These are phyloP conservation scores for Diarsia mendica DNA, from an alignment of 2,888 invertebrate species.

Conservation along the genomic window DNA sequence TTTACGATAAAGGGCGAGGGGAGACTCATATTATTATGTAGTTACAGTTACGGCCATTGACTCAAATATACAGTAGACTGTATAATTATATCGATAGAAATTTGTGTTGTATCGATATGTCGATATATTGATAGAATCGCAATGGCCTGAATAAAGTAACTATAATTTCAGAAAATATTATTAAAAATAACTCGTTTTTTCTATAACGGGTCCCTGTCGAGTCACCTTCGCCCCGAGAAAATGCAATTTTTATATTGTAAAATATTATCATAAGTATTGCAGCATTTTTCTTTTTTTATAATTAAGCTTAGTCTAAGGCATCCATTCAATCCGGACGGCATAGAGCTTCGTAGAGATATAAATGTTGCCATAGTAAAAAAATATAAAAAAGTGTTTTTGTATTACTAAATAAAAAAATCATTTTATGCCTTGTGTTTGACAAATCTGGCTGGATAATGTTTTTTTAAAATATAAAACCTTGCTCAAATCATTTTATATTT, in stretches of 20 bases:
- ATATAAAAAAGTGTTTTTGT: constrained; percentile 76
- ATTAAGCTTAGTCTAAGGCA: constrained; percentile 83
- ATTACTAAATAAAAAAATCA: constrained; percentile 55
- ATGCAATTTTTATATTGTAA: constrained; percentile 77
- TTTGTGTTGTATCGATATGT: constrained; percentile 46
- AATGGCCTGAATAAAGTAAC: constrained; percentile 41
- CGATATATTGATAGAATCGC: constrained; percentile 36
- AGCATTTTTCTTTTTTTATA: constrained; percentile 74
- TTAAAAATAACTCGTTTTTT: constrained; percentile 28
- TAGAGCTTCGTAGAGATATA: constrained; percentile 75
- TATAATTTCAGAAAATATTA: constrained; percentile 9
- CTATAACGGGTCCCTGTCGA: constrained; percentile 15
- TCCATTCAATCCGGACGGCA: constrained; percentile 74
- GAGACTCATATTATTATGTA: not conserved
- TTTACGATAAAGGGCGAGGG: constrained; percentile 61
- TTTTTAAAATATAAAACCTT: constrained; percentile 38
- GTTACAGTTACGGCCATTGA: constrained; percentile 27
- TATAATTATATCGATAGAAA: constrained; percentile 40
- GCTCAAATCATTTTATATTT: constrained; percentile 55
- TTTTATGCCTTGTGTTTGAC: constrained; percentile 60
- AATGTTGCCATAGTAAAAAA: constrained; percentile 87
- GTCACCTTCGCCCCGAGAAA: constrained; percentile 58
- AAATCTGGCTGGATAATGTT: constrained; percentile 63
- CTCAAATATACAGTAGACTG: constrained; percentile 27
- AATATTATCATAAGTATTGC: constrained; percentile 74